A percentile compares a stretch with the other conserved stretches of the same genome.
These are phyloP conservation scores for Poeciliopsis infans DNA, from an alignment of 2,797 vertebrate species.

Conservation along the genomic window DNA sequence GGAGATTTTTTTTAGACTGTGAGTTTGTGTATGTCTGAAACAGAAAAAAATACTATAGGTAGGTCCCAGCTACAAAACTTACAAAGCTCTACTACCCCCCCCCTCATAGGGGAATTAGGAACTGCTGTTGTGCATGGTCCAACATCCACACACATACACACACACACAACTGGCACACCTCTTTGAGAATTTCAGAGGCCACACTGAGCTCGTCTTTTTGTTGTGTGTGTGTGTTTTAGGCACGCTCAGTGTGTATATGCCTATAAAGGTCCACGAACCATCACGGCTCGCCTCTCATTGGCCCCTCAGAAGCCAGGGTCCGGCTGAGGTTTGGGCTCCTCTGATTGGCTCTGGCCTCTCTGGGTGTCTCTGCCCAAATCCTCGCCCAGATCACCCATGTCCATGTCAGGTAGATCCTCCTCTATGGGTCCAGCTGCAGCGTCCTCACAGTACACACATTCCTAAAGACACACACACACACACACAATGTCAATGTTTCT, in stretches of 20 bases:
- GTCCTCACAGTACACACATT: conserved; percentile 83
- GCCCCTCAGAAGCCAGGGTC: conserved; percentile 46
- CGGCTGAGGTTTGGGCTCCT: conserved; percentile 33
- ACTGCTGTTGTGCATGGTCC: conserved; percentile 28
- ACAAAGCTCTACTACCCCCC: conserved; percentile 17
- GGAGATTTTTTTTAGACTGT: background rate
- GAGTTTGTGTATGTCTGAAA: background rate
- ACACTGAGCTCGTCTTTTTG: conserved; percentile 32
- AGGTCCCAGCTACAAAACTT: background rate
- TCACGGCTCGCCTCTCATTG: conserved; percentile 32
- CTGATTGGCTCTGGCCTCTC: conserved; percentile 59
- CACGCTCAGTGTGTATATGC: conserved; percentile 29
- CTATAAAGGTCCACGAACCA: conserved; percentile 20
- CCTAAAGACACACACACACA: conserved; percentile 61
- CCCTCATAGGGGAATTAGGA: conserved; percentile 10
- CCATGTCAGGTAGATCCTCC: conserved; percentile 82
- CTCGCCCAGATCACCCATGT: conserved; percentile 79
- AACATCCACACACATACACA: conserved; percentile 15
- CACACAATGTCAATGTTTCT: background rate
- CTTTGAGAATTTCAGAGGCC: conserved; percentile 24
- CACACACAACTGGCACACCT: conserved; percentile 5
- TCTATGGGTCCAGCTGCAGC: conserved; percentile 67
- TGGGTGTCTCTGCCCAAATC: conserved; percentile 71
- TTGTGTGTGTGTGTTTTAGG: conserved; percentile 17
- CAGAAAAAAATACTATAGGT: conserved; percentile 4